Evolutionary conservation across 2,888 invertebrate species (phyloP).

Genomic region (Erpobdella octoculata): DNA sequence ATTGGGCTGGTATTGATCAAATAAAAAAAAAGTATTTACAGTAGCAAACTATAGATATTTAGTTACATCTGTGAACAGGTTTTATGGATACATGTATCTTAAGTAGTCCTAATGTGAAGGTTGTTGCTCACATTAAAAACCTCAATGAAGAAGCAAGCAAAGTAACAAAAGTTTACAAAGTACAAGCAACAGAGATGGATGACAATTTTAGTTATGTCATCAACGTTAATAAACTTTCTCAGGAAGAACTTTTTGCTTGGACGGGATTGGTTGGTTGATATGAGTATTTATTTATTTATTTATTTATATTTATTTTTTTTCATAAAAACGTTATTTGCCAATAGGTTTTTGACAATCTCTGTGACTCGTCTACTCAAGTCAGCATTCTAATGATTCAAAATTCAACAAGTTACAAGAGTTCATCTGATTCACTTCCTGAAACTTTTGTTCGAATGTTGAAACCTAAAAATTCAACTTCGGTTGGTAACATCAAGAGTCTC

Average conservation of each 20-base stretch:
- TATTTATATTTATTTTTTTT: too few species aligned
- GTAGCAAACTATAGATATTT: too few species aligned
- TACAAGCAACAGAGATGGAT: neutral
- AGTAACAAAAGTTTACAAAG: neutral
- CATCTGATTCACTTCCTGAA: neutral
- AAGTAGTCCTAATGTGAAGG: too few species aligned
- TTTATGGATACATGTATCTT: too few species aligned
- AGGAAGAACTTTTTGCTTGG: neutral
- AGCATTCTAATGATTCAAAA: constrained; percentile 4
- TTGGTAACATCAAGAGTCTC: neutral
- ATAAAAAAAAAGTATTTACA: too few species aligned
- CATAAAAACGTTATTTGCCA: neutral
- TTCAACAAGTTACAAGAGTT: neutral
- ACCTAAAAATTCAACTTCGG: neutral
- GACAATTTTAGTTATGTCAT: neutral
- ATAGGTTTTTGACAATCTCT: constrained; percentile 4
- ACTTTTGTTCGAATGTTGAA: neutral
- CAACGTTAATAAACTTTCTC: neutral
- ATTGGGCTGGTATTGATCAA: too few species aligned
- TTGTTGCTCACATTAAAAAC: too few species aligned
- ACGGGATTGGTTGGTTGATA: neutral
- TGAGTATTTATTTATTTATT: neutral
- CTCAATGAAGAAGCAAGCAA: too few species aligned
- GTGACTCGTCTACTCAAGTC: neutral
- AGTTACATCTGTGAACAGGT: too few species aligned